Base-by-base conservation (phyloP, 2,888 invertebrate species). In the Cacoxenus indagator region DNA sequence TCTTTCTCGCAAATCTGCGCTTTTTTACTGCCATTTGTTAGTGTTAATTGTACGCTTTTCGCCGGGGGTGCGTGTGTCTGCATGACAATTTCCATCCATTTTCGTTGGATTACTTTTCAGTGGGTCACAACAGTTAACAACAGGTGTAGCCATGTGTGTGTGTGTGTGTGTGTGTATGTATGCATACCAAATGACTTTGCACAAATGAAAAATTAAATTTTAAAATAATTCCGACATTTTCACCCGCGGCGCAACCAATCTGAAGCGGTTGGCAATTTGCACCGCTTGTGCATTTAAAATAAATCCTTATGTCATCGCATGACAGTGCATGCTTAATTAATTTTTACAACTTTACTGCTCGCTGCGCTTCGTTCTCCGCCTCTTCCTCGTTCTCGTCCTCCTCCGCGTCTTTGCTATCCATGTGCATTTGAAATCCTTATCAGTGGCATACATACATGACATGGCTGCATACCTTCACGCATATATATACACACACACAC, bases 301-400 rank as follows among this genome's bases (percentile, higher is more conserved):
- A 62, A 67, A 67, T 61, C 67, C 67, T 24, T 70, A 45, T 65
- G 65, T 65, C 66, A 67, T 31, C 61, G 59, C 59, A 67, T 59
- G 8, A 51, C 57, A 61, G 65, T 65, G 70, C 71, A 73, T 61
- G 79, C 74, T 76, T 82, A 83, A 80, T 80, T 80, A 80, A 80
- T 81, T 80, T 82, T 78, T 81, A 78, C 81, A 79, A 75, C 61
- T 62, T 62, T 24, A 73, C 70, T 43, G n/a, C 70, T 72, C 64
- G 22, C 51, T 46, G 51, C 14, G 59, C 71, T 68, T 46, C 65
- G 22, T 59, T 22, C 26, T 54, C 22, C 11, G 46, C 1, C n/a
- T 43, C 54, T 27, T 64, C 11, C 17, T 22, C 19, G 22, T 68
- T 69, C 70, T 71, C 67, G 67, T 69, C 70, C 73, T 72, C 68